Evolutionary conservation across 2,113 vertebrate species (phyloP), one percentile per base, ranked within the genome.

Genomic region (Glareola pratincola): DNA sequence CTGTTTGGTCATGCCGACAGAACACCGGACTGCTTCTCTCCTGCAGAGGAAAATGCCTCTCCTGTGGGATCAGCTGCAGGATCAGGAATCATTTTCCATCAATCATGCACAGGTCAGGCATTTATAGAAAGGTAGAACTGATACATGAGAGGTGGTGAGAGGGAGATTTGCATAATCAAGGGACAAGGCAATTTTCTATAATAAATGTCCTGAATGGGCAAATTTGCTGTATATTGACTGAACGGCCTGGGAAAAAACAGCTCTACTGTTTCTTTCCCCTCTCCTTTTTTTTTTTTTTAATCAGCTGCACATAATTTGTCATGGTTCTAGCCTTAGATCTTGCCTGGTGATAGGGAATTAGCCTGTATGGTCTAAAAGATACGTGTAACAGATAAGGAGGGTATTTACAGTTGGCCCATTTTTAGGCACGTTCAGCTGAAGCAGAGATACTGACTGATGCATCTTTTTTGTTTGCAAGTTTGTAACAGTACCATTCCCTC

Each of bases 331-430:
- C 36, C 8, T 82, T 87, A 63, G 60, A 51, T 81, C 36, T 78
- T 89, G 21, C 43, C 15, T 81, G n/a, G 13, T 43, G 51, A 29
- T 78, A 82, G 66, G 21, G 26, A 92, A 87, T 89, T 89, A 91
- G 30, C 54, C 21, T 4, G 1, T 6, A 12, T 41, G 53, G 26
- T 79, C 36, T 88, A 24, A 87, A 67, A 88, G 48, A 60, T 36
- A 37, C 8, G 5, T 36, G 12, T 50, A 66, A 54, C 41, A 74
- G 67, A n/a, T 80, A 82, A 75, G 27, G 32, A 68, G 26, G 13
- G 7, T 66, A 32, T 78, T 63, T 85, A 37, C 41, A 24, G 15
- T 13, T 93, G 47, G 23, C 60, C 32, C 51, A 27, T 21, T 81
- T 95, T 47, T 63, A 48, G 27, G 30, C 51, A 37, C 34, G 14